A percentile compares a stretch with the other conserved stretches of the same genome.
Evolutionary conservation across 2,113 vertebrate genomes (phyloP).

Genomic region (Onychostruthus taczanowskii): DNA sequence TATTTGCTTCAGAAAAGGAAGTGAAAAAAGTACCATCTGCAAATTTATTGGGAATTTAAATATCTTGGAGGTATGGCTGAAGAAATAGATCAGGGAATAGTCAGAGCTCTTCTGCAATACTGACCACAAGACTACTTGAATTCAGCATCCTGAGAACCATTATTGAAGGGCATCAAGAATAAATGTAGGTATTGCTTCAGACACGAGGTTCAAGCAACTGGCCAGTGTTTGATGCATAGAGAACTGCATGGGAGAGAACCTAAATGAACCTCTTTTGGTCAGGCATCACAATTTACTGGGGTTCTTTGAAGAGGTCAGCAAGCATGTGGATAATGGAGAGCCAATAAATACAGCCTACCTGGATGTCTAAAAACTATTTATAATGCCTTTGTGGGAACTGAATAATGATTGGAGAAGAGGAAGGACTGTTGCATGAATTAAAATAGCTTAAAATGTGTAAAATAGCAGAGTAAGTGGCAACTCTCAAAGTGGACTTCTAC

Average conservation of each 20-base stretch:
- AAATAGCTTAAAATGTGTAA: background rate
- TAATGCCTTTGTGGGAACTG: background rate
- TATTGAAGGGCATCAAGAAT: background rate
- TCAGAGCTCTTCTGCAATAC: background rate
- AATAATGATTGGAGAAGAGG: background rate
- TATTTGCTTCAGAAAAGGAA: slow-evolving; percentile 63
- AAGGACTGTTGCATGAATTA: background rate
- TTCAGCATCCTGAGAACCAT: background rate
- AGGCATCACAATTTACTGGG: background rate
- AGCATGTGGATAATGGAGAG: background rate
- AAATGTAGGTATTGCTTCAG: background rate
- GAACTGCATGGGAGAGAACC: background rate
- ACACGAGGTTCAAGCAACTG: background rate
- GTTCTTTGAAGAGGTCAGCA: background rate
- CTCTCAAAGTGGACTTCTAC: background rate
- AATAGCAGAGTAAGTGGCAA: background rate
- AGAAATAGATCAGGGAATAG: background rate
- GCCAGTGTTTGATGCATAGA: background rate
- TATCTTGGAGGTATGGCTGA: slow-evolving; percentile 25
- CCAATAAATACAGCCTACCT: background rate
- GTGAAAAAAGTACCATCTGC: slow-evolving; percentile 66
- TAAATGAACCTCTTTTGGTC: background rate
- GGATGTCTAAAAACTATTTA: background rate
- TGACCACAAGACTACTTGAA: background rate
- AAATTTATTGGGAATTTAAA: slow-evolving; percentile 59